These are phyloP conservation scores for Alectura lathami DNA, from an alignment of 2,113 vertebrate genomes.

Conservation along the genomic window DNA sequence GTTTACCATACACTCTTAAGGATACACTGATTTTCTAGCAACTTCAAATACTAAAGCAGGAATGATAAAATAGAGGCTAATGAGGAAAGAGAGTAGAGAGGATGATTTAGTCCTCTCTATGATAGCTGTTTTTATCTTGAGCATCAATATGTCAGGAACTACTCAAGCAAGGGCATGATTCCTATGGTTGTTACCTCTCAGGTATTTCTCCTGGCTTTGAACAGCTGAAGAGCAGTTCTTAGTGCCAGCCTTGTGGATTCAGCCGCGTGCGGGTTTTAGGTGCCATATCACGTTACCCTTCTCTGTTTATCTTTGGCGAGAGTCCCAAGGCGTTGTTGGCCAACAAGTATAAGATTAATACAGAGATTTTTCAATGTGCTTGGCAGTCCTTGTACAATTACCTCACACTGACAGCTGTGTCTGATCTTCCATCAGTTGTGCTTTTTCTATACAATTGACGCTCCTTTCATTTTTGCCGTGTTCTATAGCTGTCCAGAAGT, in stretches of 20 bases:
- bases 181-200: background rate
- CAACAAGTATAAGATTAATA: slow-evolving; percentile 48
- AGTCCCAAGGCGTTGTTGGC: slow-evolving; percentile 35
- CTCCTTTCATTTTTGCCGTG: slow-evolving; percentile 42
- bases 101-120: background rate
- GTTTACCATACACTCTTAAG: background rate
- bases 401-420: slow-evolving; percentile 64
- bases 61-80: background rate
- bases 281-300: slow-evolving; percentile 35
- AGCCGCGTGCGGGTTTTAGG: slow-evolving; percentile 32
- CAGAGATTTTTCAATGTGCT: slow-evolving; percentile 44
- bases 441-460: slow-evolving; percentile 48
- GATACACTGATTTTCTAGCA: background rate
- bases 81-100: background rate
- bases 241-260: slow-evolving; percentile 15
- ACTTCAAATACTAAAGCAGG: background rate
- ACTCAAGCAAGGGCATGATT: background rate
- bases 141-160: background rate
- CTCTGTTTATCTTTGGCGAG: slow-evolving; percentile 2
- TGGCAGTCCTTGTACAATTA: slow-evolving; percentile 42
- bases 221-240: slow-evolving; percentile 7
- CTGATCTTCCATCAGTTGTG: slow-evolving; percentile 64
- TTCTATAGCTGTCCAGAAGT: slow-evolving; percentile 32
- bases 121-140: background rate
- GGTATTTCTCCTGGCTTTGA: slow-evolving; percentile 24